Evolutionary conservation across 2,113 vertebrate genomes (phyloP), one percentile per base, ranked within the genome.

Genomic region (Anarrhichthys ocellatus): DNA sequence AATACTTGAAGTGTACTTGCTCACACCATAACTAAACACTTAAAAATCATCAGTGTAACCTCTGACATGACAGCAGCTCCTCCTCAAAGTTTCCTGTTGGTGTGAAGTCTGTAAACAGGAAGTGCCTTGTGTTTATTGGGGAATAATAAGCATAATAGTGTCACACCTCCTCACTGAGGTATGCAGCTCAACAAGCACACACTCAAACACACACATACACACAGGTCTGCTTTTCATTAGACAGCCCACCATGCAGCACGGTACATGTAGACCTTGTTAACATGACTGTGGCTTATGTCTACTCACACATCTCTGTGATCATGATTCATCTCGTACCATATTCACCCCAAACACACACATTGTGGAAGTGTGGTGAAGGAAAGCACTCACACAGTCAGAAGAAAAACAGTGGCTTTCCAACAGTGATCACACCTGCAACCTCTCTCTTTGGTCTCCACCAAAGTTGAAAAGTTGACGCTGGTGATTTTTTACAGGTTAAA

Each of bases 181-280:
- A 93, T 90, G 89, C 89, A 89, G 81, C 82, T 83, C 71, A 86
- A 72, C 83, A 70, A 70, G 40, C 24, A 36, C 27, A 36, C 18
- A 54, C 56, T 74, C 78, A 73, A 69, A 76, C 73, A 77, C 56
- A 40, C 76, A 84, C 59, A 80, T 78, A 73, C 80, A 61, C 24
- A 62, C 27, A 5, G 50, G 78, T 93, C 93, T 95, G 93, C 80
- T 94, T 90, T 90, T 89, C 73, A 95, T 94, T 94, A 93, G 67
- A 64, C 76, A 77, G 83, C 90, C 88, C 89, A 93, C 90, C 90
- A 85, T 86, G 89, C 87, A 87, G 84, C 82, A 82, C 52, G 62
- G 34, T 87, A 87, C 80, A 85, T 84, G 70, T 80, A 89, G 81
- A 83, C 84, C 80, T 83, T 66, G 68, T 82, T 85, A 80, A 73